phyloP scores from a whole-genome alignment of 2,113 vertebrate species.

The Ifrita kowaldi region DNA sequence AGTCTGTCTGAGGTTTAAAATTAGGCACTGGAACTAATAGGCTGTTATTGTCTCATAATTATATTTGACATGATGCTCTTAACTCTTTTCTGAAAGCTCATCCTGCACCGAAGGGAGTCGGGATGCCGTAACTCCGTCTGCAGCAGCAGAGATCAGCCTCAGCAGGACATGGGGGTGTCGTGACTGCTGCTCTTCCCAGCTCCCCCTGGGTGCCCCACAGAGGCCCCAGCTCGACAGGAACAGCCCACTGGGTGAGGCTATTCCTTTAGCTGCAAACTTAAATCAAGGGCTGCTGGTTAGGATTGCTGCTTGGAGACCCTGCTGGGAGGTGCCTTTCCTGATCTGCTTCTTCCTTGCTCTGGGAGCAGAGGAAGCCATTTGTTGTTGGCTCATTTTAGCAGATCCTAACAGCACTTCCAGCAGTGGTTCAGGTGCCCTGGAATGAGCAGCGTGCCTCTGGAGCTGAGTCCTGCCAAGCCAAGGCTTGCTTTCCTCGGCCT shows the following conservation, averaged over 20 bases:
- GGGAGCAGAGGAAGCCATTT: background rate
- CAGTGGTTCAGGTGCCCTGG: background rate
- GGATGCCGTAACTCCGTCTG: background rate
- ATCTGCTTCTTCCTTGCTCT: background rate
- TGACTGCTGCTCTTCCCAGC: background rate
- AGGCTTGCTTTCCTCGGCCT: background rate
- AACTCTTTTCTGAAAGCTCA: background rate
- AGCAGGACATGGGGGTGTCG: accelerated
- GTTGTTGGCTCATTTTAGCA: background rate
- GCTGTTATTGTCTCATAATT: constrained; percentile 66
- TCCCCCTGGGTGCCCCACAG: background rate
- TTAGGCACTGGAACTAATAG: constrained; percentile 65
- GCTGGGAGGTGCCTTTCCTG: background rate
- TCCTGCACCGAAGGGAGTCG: background rate
- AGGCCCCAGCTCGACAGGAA: background rate
- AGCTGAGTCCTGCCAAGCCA: background rate
- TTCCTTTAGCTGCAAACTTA: background rate
- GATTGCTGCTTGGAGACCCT: background rate
- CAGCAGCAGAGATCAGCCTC: background rate
- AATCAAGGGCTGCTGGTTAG: background rate
- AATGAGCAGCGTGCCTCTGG: background rate
- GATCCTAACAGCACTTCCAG: background rate
- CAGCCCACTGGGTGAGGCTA: background rate
- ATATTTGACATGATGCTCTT: constrained; percentile 54
- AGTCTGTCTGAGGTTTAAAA: constrained; percentile 58